phyloP scores from a whole-genome alignment of 2,113 vertebrate species.

The Lamprotornis superbus region DNA sequence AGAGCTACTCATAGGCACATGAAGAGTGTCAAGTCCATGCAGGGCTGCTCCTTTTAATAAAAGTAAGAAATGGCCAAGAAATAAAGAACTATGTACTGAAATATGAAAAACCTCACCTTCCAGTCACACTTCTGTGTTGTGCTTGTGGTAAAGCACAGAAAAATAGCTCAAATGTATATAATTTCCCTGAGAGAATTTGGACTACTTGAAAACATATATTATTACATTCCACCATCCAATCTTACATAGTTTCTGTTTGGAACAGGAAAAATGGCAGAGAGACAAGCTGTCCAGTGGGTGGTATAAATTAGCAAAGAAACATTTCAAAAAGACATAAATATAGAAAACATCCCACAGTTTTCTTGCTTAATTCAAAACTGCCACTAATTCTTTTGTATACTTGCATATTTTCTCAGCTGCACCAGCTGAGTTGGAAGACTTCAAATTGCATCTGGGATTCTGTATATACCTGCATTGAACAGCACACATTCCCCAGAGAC shows the following conservation, averaged over 20 bases:
- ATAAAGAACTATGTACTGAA: not conserved
- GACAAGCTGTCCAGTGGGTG: not conserved
- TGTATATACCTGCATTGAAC: not conserved
- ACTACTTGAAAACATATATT: not conserved
- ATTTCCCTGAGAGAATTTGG: not conserved
- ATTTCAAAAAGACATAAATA: slow-evolving; percentile 9
- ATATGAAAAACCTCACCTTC: not conserved
- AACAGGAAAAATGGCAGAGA: not conserved
- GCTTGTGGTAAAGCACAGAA: not conserved
- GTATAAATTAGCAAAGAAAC: slow-evolving; percentile 9
- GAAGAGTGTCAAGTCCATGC: not conserved
- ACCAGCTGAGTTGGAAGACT: not conserved
- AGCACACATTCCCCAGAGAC: not conserved
- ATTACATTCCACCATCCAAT: not conserved
- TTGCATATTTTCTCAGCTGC: not conserved
- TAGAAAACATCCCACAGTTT: not conserved
- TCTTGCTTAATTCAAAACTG: not conserved
- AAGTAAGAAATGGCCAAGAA: not conserved
- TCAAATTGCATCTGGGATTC: not conserved
- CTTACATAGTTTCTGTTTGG: not conserved
- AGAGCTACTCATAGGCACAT: not conserved
- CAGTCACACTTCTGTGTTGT: not conserved
- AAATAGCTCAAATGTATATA: not conserved
- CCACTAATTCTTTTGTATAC: not conserved
- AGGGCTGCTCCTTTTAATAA: not conserved